Base-by-base conservation (phyloP, 2,888 invertebrate genomes). In the Callimorpha dominula region DNA sequence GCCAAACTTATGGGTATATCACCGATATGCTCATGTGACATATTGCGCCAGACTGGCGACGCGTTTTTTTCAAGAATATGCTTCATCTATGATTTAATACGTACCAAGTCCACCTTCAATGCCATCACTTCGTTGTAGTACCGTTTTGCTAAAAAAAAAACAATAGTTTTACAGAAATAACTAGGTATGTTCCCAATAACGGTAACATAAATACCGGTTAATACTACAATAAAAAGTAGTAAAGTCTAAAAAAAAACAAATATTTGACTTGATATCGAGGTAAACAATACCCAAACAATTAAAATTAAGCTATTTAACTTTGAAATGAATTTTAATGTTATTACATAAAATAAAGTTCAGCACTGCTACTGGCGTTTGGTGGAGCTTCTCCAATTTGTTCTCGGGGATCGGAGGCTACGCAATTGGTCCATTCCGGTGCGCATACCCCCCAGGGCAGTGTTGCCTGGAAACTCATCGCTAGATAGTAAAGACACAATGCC, bases 361-460 rank as follows among this genome's bases (percentile, higher is more conserved):
- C 96, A 73, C 96, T 96, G 83, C 96, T 96, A 8, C 86, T 87
- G 0, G 90, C 90, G 65, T 92, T 88, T 54, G 67, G 81, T 20
- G 80, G 72, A 4, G 83, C 71, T 4, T 70, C 71, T 4, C 78
- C 77, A 63, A 84, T 71, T 68, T 83, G 86, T 31, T 86, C 86
- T 17, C 84, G 80, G 2, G 88, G 84, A 42, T 90, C 90, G 0
- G 96, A 94, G 0, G 96, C 94, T 49, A 95, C 90, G 81, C 95
- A 96, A 65, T 90, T 87, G 0, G 64, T 73, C 97, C 97, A 97
- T 66, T 95, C 95, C 0, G 94, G 90, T 17, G 95, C 89, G 83
- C 98, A 98, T 42, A 95, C 87, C 0, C 97, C 94, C 98, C 98
- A 98, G 0, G 98, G 98, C 67, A 98, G 90, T 1, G 96, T 96